Evolutionary conservation across 2,113 vertebrate genomes (phyloP).

Genomic region (Casuarius casuarius): DNA sequence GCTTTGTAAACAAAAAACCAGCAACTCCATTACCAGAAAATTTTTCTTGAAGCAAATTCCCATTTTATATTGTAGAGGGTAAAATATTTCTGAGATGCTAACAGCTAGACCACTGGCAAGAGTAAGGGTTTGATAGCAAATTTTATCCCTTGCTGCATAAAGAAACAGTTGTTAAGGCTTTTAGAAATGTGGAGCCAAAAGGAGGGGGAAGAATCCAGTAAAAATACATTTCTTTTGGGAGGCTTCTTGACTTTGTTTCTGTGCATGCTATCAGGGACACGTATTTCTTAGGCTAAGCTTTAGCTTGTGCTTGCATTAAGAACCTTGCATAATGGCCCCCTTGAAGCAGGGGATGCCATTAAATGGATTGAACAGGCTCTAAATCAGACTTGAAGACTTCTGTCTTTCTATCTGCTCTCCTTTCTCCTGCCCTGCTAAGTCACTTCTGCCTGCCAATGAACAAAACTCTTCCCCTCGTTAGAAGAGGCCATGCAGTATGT

Average conservation of each 20-base stretch:
- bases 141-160: constrained; percentile 12
- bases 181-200: constrained; percentile 37
- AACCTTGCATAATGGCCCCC: neutral
- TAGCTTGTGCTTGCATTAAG: neutral
- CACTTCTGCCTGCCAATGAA: neutral
- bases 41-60: constrained; percentile 64
- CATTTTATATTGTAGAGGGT: constrained; percentile 54
- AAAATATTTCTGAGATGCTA: constrained; percentile 61
- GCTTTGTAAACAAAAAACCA: constrained; percentile 70
- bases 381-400: neutral
- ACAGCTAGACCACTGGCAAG: constrained; percentile 17
- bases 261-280: constrained; percentile 44
- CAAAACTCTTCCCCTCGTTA: neutral
- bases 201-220: constrained; percentile 59
- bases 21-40: constrained; percentile 56
- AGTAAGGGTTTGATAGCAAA: neutral
- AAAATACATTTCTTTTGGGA: constrained; percentile 74
- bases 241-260: constrained; percentile 43
- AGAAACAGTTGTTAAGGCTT: constrained; percentile 22
- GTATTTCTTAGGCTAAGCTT: constrained; percentile 13
- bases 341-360: neutral
- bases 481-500: neutral
- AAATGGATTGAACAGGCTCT: constrained; percentile 6
- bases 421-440: constrained; percentile 1
- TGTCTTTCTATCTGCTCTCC: neutral